Evolutionary conservation across 2,113 vertebrate genomes (phyloP).

Genomic region (Callopanchax toddi): DNA sequence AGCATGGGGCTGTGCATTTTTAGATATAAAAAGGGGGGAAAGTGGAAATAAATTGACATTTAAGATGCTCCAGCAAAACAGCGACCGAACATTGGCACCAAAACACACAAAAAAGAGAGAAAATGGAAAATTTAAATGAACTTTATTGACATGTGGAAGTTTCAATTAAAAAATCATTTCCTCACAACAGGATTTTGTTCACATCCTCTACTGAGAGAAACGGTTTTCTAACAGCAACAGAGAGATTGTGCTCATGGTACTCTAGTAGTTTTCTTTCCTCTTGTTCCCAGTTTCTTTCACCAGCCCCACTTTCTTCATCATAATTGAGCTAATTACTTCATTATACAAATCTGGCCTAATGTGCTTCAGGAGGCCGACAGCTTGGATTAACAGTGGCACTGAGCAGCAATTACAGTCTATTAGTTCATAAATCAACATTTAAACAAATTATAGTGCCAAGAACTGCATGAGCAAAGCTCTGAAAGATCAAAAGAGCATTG

Average conservation of each 20-base stretch:
- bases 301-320: conserved; percentile 59
- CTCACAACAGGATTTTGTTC: conserved; percentile 11
- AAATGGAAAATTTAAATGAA: conserved; percentile 33
- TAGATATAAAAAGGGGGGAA: conserved; percentile 27
- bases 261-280: conserved; percentile 29
- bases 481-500: conserved; percentile 38
- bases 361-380: conserved; percentile 76
- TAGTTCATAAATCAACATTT: conserved; percentile 82
- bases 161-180: conserved; percentile 37
- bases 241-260: conserved; percentile 15
- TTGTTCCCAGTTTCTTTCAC: conserved; percentile 30
- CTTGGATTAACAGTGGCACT: conserved; percentile 78
- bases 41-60: conserved; percentile 23
- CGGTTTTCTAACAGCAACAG: conserved; percentile 31
- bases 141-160: conserved; percentile 20
- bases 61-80: neutral
- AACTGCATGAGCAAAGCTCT: conserved; percentile 23
- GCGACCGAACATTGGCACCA: neutral
- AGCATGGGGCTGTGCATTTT: conserved; percentile 23
- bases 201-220: conserved; percentile 28
- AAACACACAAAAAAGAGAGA: conserved; percentile 14
- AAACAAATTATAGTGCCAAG: conserved; percentile 71
- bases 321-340: conserved; percentile 81
- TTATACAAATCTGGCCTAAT: conserved; percentile 78
- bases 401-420: conserved; percentile 80